Percentiles rank a stretch among this genome's conserved stretches.
Conservation (phyloP, 2,797 vertebrate species). For the Halcyon leucocephala region DNA sequence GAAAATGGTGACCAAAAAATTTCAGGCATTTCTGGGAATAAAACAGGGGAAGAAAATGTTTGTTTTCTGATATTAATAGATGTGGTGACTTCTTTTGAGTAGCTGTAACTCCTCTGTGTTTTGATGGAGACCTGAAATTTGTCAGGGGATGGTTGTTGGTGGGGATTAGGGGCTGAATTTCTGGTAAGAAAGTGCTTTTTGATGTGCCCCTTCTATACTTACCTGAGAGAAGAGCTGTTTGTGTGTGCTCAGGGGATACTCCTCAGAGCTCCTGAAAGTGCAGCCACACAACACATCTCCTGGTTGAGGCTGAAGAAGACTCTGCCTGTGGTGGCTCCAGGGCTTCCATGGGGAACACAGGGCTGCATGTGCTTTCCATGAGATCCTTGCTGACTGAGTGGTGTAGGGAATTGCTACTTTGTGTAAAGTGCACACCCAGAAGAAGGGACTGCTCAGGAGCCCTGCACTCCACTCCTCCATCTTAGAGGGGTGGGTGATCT, state of each 20-base stretch:
- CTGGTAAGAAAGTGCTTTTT: background rate
- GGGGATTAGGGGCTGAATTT: background rate
- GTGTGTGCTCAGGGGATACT: background rate
- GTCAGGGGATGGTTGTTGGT: background rate
- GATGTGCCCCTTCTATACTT: background rate
- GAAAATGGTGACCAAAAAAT: background rate
- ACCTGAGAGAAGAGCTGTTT: background rate
- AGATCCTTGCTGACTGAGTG: background rate
- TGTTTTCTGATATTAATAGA: background rate
- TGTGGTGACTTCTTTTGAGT: background rate
- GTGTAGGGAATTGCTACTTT: background rate
- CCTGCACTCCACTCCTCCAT: background rate
- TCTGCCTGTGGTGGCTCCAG: background rate
- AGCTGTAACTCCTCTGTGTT: background rate
- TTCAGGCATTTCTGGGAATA: background rate
- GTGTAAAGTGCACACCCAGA: background rate
- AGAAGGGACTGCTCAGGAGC: background rate
- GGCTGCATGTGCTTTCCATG: background rate
- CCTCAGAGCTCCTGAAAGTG: accelerated
- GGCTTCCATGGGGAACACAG: background rate
- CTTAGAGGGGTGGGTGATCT: background rate
- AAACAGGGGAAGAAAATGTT: background rate
- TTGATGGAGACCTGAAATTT: background rate
- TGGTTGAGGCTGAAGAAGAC: background rate
- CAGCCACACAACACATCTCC: accelerated